Base-by-base conservation (phyloP, 2,113 vertebrate species). In the Cyprinus carpio region DNA sequence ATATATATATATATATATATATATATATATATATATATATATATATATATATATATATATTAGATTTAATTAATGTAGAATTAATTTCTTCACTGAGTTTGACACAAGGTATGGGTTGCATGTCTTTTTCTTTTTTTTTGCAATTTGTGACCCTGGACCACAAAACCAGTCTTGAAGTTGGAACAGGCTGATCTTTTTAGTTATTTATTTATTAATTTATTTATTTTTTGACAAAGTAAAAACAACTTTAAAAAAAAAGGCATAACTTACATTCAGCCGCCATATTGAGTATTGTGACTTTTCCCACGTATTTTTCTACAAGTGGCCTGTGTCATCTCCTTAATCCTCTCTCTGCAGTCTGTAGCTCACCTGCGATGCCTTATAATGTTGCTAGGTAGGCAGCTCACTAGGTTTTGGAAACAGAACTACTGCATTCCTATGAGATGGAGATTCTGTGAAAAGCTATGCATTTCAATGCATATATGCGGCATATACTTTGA, bases 401-500 rank as follows among this genome's bases (percentile, higher is more conserved):
- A 58, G 51, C 54, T 58, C 11, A 37, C 51, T 15, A 58, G 27
- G 51, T 37, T 23, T 27, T 54, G 18, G 29, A 56, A 78, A 13
- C 65, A n/a, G 29, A 78, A 25, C 20, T 4, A 40, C 76, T 58
- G 9, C 58, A 77, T 77, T 77, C 29, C 51, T 23, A 3, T 56
- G 29, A 60, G 11, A 67, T 25, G 58, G 23, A 4, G 58, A 27
- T 16, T 46, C 23, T 9, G 18, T 56, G n/a, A 18, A 74, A 27
- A 20, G 23, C 56, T 29, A 25, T 31, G 56, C 25, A 75, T 69
- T 54, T 62, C 72, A 81, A 60, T 40, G 65, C 27, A 69, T 46
- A 75, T 25, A 74, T 67, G 71, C 40, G 27, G 56, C 25, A n/a
- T 25, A 29, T 78, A 54, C 46, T 82, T 71, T 86, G 72, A 85